phyloP scores from a whole-genome alignment of 1,140 invertebrate genomes.

The Pogonomyrmex barbatus region DNA sequence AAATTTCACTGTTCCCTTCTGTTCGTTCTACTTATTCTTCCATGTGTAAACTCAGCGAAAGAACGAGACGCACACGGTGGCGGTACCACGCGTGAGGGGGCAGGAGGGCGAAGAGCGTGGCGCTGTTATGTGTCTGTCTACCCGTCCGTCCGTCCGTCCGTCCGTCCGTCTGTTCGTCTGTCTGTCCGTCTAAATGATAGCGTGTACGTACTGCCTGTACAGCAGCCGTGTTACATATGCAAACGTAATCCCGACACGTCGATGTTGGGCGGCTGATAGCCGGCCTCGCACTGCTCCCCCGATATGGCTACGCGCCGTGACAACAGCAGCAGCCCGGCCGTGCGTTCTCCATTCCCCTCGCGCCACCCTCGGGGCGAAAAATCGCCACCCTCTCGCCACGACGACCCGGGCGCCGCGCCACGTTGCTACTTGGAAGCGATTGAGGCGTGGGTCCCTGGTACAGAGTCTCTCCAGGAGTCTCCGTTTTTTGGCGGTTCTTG shows the following conservation, averaged over 20 bases:
- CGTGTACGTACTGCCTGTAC: conserved; percentile 43
- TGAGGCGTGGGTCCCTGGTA: neutral
- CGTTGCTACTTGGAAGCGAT: conserved; percentile 41
- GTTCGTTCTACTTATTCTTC: neutral
- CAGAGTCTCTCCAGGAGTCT: neutral
- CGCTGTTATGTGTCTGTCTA: neutral
- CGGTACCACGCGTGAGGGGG: neutral
- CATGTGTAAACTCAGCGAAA: conserved; percentile 32
- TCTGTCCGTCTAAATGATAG: conserved; percentile 2
- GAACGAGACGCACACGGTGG: neutral
- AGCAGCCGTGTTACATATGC: conserved; percentile 70
- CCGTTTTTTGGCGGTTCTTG: neutral
- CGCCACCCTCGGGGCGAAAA: conserved; percentile 65
- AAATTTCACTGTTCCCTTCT: conserved; percentile 38
- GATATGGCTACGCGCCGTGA: conserved; percentile 69
- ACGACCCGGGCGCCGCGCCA: conserved; percentile 51
- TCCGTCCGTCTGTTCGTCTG: neutral
- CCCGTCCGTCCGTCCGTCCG: neutral
- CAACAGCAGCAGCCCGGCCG: conserved; percentile 59
- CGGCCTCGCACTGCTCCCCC: conserved; percentile 82
- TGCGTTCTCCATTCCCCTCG: conserved; percentile 57
- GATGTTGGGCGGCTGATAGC: conserved; percentile 84
- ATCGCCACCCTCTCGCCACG: conserved; percentile 69
- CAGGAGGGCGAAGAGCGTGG: conserved; percentile 11
- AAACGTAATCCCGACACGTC: conserved; percentile 76